Evolutionary conservation across 2,113 vertebrate species (phyloP).

Genomic region (Thermophis baileyi): DNA sequence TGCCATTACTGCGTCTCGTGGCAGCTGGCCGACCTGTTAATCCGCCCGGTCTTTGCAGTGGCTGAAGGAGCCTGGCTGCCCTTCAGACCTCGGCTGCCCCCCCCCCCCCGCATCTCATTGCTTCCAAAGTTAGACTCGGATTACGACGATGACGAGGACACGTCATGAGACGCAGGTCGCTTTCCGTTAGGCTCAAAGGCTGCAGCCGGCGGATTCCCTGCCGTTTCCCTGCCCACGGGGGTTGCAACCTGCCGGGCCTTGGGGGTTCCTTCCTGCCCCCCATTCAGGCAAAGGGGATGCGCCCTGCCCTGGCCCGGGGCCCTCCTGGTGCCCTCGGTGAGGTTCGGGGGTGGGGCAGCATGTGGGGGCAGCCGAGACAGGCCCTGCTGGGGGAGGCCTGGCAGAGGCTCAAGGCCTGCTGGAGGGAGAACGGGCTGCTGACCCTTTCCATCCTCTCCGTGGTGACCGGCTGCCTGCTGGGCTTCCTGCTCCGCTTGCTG

Average conservation of each 20-base stretch:
- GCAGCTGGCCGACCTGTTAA: background rate
- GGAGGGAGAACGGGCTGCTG: slow-evolving; percentile 75
- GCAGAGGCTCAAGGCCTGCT: slow-evolving; percentile 46
- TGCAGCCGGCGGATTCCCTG: slow-evolving; percentile 17
- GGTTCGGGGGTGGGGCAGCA: background rate
- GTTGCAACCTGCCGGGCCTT: background rate
- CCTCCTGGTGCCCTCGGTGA: background rate
- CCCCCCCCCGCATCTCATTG: background rate
- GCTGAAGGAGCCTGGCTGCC: background rate
- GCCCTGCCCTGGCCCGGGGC: rapidly evolving
- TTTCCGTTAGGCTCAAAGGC: slow-evolving; percentile 49
- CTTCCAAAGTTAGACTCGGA: slow-evolving; percentile 24
- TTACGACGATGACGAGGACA: slow-evolving; percentile 1
- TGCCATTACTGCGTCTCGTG: background rate
- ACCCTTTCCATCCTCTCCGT: slow-evolving; percentile 79
- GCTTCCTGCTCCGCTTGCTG: slow-evolving; percentile 76
- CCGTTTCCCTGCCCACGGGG: background rate
- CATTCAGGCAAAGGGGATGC: rapidly evolving
- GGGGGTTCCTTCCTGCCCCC: background rate
- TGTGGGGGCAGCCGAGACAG: slow-evolving; percentile 51
- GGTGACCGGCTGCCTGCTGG: slow-evolving; percentile 76
- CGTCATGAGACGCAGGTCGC: slow-evolving; percentile 33
- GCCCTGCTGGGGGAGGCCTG: background rate
- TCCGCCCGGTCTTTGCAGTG: background rate
- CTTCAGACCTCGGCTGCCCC: background rate